Percentiles rank a stretch among this genome's conserved stretches.
phyloP scores from a whole-genome alignment of 2,888 invertebrate species.

The Ferdinandea cuprea region DNA sequence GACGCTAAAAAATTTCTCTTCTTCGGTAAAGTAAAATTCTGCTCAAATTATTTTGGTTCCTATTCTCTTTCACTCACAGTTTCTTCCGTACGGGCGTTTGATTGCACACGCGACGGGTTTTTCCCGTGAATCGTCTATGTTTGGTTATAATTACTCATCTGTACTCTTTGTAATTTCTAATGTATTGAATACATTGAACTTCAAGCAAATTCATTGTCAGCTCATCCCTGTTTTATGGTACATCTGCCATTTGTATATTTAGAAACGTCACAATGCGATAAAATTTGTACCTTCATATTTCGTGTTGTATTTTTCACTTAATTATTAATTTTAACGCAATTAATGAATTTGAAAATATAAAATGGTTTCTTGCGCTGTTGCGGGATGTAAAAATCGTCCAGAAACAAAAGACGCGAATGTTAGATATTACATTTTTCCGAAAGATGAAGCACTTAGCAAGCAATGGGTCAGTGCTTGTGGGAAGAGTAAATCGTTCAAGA shows the following conservation, averaged over 20 bases:
- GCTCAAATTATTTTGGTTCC: too few species aligned
- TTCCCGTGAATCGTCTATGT: too few species aligned
- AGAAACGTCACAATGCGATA: too few species aligned
- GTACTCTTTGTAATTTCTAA: too few species aligned
- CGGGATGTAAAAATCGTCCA: conserved; percentile 36
- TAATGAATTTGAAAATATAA: neutral
- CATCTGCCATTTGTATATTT: neutral
- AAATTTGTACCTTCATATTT: neutral
- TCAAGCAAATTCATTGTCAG: too few species aligned
- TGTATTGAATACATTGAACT: too few species aligned
- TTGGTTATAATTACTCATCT: too few species aligned
- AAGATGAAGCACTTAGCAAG: conserved; percentile 25
- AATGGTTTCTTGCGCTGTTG: conserved; percentile 40
- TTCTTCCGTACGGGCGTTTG: too few species aligned
- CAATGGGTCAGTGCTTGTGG: conserved; percentile 44
- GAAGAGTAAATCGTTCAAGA: conserved; percentile 29
- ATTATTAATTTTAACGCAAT: neutral
- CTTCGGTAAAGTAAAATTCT: too few species aligned
- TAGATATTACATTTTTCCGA: conserved; percentile 42
- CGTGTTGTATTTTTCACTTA: neutral
- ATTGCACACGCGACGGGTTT: too few species aligned
- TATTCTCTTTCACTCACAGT: too few species aligned
- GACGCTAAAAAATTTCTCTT: too few species aligned
- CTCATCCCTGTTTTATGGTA: neutral
- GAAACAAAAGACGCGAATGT: neutral